These are phyloP conservation scores for Schizothorax lantsangensis DNA, from an alignment of 2,797 vertebrate species.

Conservation along the genomic window DNA sequence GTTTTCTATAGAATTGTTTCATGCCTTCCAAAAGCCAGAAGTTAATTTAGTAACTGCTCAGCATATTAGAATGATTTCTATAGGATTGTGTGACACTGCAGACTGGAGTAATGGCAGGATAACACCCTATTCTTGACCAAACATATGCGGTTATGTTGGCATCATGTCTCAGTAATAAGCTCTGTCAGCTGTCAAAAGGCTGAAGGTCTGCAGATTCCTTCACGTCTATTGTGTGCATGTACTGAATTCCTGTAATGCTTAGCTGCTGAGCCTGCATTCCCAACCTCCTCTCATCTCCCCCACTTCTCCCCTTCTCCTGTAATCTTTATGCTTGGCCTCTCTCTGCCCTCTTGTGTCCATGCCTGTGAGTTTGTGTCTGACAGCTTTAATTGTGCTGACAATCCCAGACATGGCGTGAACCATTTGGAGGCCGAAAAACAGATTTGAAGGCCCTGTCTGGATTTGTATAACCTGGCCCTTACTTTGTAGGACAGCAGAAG, in stretches of 20 bases:
- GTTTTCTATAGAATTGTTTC: not conserved
- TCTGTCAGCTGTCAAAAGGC: slow-evolving; percentile 32
- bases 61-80: not conserved
- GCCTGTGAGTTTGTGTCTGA: slow-evolving; percentile 32
- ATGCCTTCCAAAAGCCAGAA: not conserved
- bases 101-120: not conserved
- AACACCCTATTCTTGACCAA: not conserved
- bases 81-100: not conserved
- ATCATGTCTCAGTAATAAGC: slow-evolving; percentile 23
- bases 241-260: slow-evolving; percentile 43
- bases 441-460: slow-evolving; percentile 7
- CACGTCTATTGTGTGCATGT: slow-evolving; percentile 38
- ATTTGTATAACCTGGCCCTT: slow-evolving; percentile 6
- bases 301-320: slow-evolving; percentile 9
- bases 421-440: not conserved
- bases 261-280: slow-evolving; percentile 42
- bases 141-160: slow-evolving; percentile 13
- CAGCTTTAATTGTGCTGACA: slow-evolving; percentile 34
- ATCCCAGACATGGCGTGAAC: slow-evolving; percentile 7
- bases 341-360: slow-evolving; percentile 49
- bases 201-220: slow-evolving; percentile 36
- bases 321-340: slow-evolving; percentile 45
- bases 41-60: not conserved
- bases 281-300: slow-evolving; percentile 8
- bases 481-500: slow-evolving; percentile 16